Conservation (phyloP, 2,113 vertebrate genomes). For the Sphaerodactylus townsendi region DNA sequence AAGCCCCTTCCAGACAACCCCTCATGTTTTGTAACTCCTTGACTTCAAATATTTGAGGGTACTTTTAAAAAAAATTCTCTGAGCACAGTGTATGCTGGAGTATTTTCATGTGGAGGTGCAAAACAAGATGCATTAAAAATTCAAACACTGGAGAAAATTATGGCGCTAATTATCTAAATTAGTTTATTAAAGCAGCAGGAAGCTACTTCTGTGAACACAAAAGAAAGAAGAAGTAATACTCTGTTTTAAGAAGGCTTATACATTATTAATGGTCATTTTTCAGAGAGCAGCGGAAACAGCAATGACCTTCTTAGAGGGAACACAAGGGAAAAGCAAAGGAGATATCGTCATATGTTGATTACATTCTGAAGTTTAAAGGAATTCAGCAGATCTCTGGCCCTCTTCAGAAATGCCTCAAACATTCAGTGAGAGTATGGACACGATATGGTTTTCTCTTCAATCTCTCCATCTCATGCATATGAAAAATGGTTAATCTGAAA, state of each 20-base stretch:
- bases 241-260: slow-evolving; percentile 20
- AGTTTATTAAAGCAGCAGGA: slow-evolving; percentile 30
- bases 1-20: not conserved
- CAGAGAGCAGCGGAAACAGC: not conserved
- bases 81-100: not conserved
- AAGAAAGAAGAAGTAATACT: slow-evolving; percentile 3
- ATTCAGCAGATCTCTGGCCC: not conserved
- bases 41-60: slow-evolving; percentile 12
- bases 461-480: too few relatives aligned
- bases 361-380: not conserved
- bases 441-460: too few relatives aligned
- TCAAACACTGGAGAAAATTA: slow-evolving; percentile 23
- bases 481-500: too few relatives aligned
- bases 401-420: not conserved
- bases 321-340: not conserved
- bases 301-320: not conserved
- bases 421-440: not conserved
- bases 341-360: not conserved
- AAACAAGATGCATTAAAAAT: slow-evolving; percentile 27
- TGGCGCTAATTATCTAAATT: slow-evolving; percentile 26
- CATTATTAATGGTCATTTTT: slow-evolving; percentile 30
- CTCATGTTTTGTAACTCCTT: not conserved
- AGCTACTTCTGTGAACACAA: slow-evolving; percentile 7
- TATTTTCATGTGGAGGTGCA: not conserved
- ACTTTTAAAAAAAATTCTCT: not conserved